These are phyloP conservation scores for Danaus plexippus DNA, from an alignment of 1,140 invertebrate species.

Conservation along the genomic window DNA sequence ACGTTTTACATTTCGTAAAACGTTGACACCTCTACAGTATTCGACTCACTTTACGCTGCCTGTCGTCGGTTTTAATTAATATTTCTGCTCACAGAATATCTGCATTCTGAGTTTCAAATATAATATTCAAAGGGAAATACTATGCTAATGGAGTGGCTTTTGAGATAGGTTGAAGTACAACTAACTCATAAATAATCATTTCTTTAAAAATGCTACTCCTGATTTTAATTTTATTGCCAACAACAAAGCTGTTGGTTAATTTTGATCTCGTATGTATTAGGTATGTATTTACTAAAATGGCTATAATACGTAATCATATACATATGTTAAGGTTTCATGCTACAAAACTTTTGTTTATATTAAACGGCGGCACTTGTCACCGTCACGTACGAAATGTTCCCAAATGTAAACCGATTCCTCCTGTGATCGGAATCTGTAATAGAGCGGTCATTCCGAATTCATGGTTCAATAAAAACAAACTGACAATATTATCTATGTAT, in stretches of 20 bases:
- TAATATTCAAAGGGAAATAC: slow-evolving; percentile 33
- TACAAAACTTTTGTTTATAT: too few relatives aligned
- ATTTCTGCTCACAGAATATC: slow-evolving; percentile 30
- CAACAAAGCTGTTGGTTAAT: too few relatives aligned
- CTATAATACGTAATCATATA: too few relatives aligned
- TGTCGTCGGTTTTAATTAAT: slow-evolving; percentile 33
- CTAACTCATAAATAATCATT: too few relatives aligned
- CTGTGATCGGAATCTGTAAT: slow-evolving; percentile 21
- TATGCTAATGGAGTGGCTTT: slow-evolving; percentile 28
- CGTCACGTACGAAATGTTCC: slow-evolving; percentile 32
- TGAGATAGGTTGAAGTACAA: slow-evolving; percentile 14
- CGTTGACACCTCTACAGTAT: not conserved
- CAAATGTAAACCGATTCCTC: slow-evolving; percentile 38
- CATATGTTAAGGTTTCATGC: too few relatives aligned
- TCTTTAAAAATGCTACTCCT: not conserved
- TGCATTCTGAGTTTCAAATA: slow-evolving; percentile 32
- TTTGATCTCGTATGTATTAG: too few relatives aligned
- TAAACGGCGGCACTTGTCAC: slow-evolving; percentile 3
- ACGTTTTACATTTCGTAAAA: too few relatives aligned
- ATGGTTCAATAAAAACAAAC: not conserved
- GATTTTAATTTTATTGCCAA: slow-evolving; percentile 3
- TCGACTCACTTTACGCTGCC: slow-evolving; percentile 3
- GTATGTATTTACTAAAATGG: too few relatives aligned
- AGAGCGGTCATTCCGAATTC: not conserved
- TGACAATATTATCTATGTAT: too few relatives aligned